Percentiles rank a stretch among this genome's conserved stretches.
phyloP scores from a whole-genome alignment of 2,797 vertebrate genomes.

The Gymnoscopelus microlampas region DNA sequence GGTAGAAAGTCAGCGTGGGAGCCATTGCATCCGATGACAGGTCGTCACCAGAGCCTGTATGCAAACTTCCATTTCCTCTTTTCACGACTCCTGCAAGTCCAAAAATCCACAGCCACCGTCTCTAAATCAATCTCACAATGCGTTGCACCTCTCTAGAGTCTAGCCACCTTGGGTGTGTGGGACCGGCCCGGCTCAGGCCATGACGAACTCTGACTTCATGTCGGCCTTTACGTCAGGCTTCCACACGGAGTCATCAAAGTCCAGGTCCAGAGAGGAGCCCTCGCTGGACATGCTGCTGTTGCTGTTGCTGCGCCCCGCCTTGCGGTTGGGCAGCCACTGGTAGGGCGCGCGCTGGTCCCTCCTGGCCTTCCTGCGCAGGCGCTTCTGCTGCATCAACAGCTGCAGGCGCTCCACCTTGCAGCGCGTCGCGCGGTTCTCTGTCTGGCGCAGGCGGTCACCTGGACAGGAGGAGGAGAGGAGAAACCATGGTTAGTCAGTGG shows the following conservation, averaged over 20 bases:
- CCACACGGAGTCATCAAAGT: slow-evolving; percentile 97
- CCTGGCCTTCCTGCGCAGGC: slow-evolving; percentile 92
- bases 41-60: slow-evolving; percentile 34
- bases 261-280: slow-evolving; percentile 90
- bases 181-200: slow-evolving; percentile 82
- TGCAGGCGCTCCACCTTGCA: slow-evolving; percentile 98
- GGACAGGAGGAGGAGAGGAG: slow-evolving; percentile 10
- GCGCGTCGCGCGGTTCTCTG: slow-evolving; percentile 95
- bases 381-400: slow-evolving; percentile 96
- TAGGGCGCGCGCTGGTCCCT: slow-evolving; percentile 92
- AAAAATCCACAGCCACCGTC: slow-evolving; percentile 40
- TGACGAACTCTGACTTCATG: slow-evolving; percentile 94
- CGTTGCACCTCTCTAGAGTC: slow-evolving; percentile 42
- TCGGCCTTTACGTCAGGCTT: slow-evolving; percentile 97
- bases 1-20: slow-evolving; percentile 61
- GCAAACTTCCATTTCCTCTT: slow-evolving; percentile 43
- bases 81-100: slow-evolving; percentile 44
- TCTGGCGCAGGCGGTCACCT: slow-evolving; percentile 95
- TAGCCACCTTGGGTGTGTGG: not conserved
- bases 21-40: slow-evolving; percentile 39
- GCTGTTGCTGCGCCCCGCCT: slow-evolving; percentile 92
- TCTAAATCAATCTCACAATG: slow-evolving; percentile 60
- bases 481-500: slow-evolving; percentile 16
- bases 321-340: slow-evolving; percentile 94
- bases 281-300: slow-evolving; percentile 92